Evolutionary conservation across 2,113 vertebrate genomes (phyloP).

Genomic region (Platichthys flesus): DNA sequence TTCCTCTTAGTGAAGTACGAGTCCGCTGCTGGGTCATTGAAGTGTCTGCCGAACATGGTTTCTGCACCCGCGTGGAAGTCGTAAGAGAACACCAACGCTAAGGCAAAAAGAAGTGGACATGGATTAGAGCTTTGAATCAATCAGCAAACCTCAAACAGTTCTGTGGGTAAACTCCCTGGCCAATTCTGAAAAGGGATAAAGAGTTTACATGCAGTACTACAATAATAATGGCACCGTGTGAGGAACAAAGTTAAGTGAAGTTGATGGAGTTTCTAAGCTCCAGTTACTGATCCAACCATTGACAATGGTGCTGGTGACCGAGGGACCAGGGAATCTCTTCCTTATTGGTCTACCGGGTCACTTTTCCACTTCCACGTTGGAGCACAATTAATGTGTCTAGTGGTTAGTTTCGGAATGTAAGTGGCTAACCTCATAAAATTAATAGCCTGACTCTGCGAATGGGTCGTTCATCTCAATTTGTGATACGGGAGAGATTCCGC

Average conservation of each 20-base stretch:
- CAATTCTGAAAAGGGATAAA: no score
- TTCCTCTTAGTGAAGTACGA: constrained; percentile 98
- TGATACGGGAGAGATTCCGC: no score
- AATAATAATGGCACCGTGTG: not conserved
- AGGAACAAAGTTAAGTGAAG: not conserved
- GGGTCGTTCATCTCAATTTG: no score
- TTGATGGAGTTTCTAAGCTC: not conserved
- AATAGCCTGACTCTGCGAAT: no score
- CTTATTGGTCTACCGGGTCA: not conserved
- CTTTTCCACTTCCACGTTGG: not conserved
- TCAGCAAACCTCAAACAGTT: no score
- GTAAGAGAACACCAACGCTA: constrained; percentile 98
- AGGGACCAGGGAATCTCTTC: not conserved
- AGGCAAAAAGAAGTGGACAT: not conserved
- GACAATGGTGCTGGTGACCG: not conserved
- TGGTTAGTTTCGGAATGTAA: not conserved
- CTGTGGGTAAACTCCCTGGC: no score
- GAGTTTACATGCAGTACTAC: no score
- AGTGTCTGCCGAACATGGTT: constrained; percentile 98
- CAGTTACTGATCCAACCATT: not conserved
- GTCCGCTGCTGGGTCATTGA: constrained; percentile 96
- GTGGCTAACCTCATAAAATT: no score
- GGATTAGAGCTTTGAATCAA: not conserved
- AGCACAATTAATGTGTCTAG: not conserved
- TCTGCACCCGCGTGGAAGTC: constrained; percentile 99